These are phyloP conservation scores for Micoletzkya japonica DNA, from an alignment of 2,888 invertebrate genomes.

Conservation along the genomic window DNA sequence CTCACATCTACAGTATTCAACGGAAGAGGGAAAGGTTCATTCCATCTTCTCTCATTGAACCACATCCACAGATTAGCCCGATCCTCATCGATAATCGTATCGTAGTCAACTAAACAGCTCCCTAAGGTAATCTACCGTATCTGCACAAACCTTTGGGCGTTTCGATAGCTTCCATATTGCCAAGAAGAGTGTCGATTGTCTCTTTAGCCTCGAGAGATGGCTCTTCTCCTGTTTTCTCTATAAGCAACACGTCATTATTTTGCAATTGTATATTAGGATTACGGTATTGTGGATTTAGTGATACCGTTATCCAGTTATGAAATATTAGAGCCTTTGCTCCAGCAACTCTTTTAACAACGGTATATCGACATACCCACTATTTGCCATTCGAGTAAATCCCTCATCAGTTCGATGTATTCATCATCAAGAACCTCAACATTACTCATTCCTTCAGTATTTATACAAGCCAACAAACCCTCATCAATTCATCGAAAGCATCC, in stretches of 20 bases:
- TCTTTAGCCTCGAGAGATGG: constrained; percentile 5
- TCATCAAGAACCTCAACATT: constrained; percentile 6
- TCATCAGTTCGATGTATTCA: constrained; percentile 21
- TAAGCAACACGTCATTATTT: neutral
- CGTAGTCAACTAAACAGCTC: constrained; percentile 31
- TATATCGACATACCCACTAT: constrained; percentile 7
- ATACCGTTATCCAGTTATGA: neutral
- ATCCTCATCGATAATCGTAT: constrained; percentile 32
- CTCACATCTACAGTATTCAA: constrained; percentile 25
- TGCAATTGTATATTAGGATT: neutral
- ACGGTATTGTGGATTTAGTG: neutral
- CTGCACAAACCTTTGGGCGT: neutral
- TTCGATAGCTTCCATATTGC: constrained; percentile 16
- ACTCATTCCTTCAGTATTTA: neutral
- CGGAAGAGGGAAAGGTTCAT: constrained; percentile 26
- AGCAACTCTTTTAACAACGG: no score
- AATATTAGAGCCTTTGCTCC: no score
- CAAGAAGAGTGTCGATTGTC: neutral
- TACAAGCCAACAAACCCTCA: neutral
- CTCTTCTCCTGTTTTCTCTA: constrained; percentile 15
- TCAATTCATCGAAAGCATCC: constrained; percentile 4
- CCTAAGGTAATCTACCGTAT: no score
- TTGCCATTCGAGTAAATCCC: constrained; percentile 14
- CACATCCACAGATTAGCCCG: constrained; percentile 38
- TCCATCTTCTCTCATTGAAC: constrained; percentile 36